These are phyloP conservation scores for Onychostruthus taczanowskii DNA, from an alignment of 2,113 vertebrate species.

Conservation along the genomic window DNA sequence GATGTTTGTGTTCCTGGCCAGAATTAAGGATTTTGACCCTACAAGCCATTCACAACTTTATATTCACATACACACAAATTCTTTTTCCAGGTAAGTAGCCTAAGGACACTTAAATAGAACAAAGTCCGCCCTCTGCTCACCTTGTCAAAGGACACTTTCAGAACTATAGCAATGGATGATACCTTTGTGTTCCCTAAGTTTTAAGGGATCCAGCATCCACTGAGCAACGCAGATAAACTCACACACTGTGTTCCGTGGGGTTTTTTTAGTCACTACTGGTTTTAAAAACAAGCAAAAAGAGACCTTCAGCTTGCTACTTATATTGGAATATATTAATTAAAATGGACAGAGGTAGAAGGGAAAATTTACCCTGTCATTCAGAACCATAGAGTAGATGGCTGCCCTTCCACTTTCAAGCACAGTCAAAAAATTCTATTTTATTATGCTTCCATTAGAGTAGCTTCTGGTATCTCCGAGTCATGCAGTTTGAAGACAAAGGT, in stretches of 20 bases:
- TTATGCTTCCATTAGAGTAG: neutral
- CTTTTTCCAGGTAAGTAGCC: neutral
- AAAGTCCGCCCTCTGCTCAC: neutral
- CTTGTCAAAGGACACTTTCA: neutral
- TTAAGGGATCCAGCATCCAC: neutral
- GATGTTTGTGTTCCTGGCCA: neutral
- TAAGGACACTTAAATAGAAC: neutral
- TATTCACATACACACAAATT: neutral
- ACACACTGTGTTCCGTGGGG: neutral
- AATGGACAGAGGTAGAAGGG: neutral
- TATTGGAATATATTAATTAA: neutral
- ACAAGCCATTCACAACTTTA: neutral
- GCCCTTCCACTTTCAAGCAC: neutral
- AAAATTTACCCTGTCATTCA: neutral
- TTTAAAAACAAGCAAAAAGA: neutral
- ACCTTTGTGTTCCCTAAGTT: neutral
- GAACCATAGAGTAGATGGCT: neutral
- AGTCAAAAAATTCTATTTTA: neutral
- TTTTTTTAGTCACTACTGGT: neutral
- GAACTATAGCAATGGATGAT: neutral
- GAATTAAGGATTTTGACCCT: neutral
- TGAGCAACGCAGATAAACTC: neutral
- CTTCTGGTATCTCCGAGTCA: neutral
- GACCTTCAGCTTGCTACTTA: neutral
- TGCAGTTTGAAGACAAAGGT: neutral